Evolutionary conservation across 2,113 vertebrate species (phyloP), one percentile per base, ranked within the genome.

Genomic region (Ascaphus truei): DNA sequence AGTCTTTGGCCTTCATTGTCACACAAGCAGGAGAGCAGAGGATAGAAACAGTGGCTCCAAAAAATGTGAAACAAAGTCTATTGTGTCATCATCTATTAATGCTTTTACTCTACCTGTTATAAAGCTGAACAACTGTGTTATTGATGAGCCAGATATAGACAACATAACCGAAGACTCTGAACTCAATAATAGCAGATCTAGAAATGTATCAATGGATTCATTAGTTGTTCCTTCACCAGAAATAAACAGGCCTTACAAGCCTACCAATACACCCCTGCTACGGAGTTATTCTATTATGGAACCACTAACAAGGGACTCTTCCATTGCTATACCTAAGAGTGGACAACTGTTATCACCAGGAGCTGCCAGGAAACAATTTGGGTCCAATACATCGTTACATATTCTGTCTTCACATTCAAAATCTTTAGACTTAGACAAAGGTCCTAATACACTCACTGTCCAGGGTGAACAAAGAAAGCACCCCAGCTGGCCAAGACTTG

Each of bases 41-140:
- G 93, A 94, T 45, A 93, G 76, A 69, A 86, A 47, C 45, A 79
- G 77, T 0, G 56, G 77, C 33, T 74, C 85, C 18, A 90, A 91
- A 76, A 93, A 86, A 36, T 98, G 96, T 74, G 95, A 95, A 48
- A 94, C 97, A 1, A 95, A 93, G 69, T 99, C 95, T 0, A 99
- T 99, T 2, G 97, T 98, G 7, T 96, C 96, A 1, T 99, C 96
- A 1, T 99, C 97, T 4, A 91, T 99, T 76, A 97, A 93, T 27
- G 96, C 98, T 22, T 99, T 99, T 59, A 99, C 96, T 0, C 79
- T 99, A 5, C 98, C 98, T 0, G 96, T 99, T 72, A 99, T 99
- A 74, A 99, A 99, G 78, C 90, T 99, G n/a, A 99, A 99, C 81
- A 99, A 99, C 80, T 99, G 98, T 62, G 96, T 99, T 3, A 99